Evolutionary conservation across 2,888 invertebrate genomes (phyloP).

Genomic region (Ochropleura leucogaster): DNA sequence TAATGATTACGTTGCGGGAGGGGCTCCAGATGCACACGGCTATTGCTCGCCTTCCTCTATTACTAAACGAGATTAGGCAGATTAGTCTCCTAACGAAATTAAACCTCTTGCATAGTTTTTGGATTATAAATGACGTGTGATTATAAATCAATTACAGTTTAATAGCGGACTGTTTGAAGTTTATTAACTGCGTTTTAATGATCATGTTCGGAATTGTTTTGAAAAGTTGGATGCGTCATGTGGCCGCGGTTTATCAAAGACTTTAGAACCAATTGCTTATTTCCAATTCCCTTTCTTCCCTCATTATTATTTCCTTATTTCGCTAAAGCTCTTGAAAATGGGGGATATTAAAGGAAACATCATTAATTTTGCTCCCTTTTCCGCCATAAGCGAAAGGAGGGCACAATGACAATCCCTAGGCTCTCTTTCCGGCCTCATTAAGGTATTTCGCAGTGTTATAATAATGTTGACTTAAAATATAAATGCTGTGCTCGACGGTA

Average conservation of each 20-base stretch:
- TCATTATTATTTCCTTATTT: slow-evolving; percentile 37
- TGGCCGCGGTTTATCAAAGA: background rate
- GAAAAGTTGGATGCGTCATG: slow-evolving; percentile 21
- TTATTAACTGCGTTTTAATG: slow-evolving; percentile 38
- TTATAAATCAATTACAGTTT: slow-evolving; percentile 41
- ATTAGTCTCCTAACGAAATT: slow-evolving; percentile 49
- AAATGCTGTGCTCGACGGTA: slow-evolving; percentile 42
- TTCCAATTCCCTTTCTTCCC: background rate
- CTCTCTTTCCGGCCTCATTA: slow-evolving; percentile 55
- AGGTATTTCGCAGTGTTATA: slow-evolving; percentile 47
- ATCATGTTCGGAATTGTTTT: slow-evolving; percentile 15
- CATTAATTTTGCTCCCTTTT: slow-evolving; percentile 49
- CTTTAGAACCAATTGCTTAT: slow-evolving; percentile 6
- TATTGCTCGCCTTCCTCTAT: slow-evolving; percentile 59
- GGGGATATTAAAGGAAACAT: slow-evolving; percentile 42
- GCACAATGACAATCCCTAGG: slow-evolving; percentile 39
- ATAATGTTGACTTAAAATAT: slow-evolving; percentile 57
- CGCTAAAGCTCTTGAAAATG: slow-evolving; percentile 27
- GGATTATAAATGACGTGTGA: slow-evolving; percentile 41
- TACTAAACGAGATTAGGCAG: slow-evolving; percentile 48
- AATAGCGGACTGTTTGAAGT: slow-evolving; percentile 17
- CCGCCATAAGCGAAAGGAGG: slow-evolving; percentile 22
- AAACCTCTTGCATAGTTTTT: slow-evolving; percentile 26
- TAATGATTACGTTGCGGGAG: slow-evolving; percentile 53
- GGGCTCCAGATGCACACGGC: slow-evolving; percentile 55